Evolutionary conservation across 2,888 invertebrate species (phyloP), one percentile per base, ranked within the genome.

Genomic region (Gibbula magus): DNA sequence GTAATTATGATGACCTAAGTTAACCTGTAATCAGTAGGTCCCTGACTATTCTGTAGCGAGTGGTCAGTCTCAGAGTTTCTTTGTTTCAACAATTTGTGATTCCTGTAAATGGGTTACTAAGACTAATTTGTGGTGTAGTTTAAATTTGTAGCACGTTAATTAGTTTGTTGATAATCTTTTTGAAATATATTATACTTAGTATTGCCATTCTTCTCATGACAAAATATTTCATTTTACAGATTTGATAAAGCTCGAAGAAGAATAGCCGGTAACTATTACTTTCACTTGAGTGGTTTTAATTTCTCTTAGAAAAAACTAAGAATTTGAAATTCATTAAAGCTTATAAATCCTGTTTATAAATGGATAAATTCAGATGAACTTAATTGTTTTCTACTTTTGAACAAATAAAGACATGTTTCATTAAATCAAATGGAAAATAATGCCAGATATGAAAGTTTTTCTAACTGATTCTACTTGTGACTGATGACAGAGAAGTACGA

Each of bases 401-500:
- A n/a, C n/a, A n/a, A n/a, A n/a, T n/a, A n/a, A n/a, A n/a, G n/a
- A n/a, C n/a, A n/a, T n/a, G n/a, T n/a, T n/a, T n/a, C n/a, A n/a
- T n/a, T n/a, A n/a, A n/a, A n/a, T n/a, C n/a, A n/a, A n/a, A n/a
- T n/a, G n/a, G n/a, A n/a, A n/a, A n/a, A n/a, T n/a, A n/a, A n/a
- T n/a, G n/a, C n/a, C n/a, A n/a, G n/a, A n/a, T n/a, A n/a, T n/a
- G n/a, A 16, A 75, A 22, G 20, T 29, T 29, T 29, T 5, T 35
- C 2, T 39, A 13, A 39, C 22, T 18, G 22, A 35, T 35, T 13
- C 8, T 16, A 39, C 35, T 7, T 70, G 16, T 39, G 1, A 18
- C 70, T 54, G 20, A 35, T 66, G 79, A 56, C 84, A 91, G 94
- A 96, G 29, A 98, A 92, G 79, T 93, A 93, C 85, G 89, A 90